Evolutionary conservation across 2,888 invertebrate genomes (phyloP), one percentile per base, ranked within the genome.

Genomic region (Tinea pellionella): DNA sequence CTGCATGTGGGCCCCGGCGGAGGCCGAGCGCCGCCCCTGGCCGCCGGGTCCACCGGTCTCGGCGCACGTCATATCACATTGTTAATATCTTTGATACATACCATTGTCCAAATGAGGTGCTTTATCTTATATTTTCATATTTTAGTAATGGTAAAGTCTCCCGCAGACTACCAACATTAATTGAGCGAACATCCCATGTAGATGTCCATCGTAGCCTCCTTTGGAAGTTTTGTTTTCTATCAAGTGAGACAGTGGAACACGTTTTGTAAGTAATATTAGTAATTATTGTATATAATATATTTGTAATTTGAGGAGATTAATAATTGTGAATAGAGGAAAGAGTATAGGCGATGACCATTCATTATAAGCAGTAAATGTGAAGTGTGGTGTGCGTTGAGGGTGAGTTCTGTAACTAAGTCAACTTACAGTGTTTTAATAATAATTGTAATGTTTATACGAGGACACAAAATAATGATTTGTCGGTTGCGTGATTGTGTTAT

Each of bases 401-500:
- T 75, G 72, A 78, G 75, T 77, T 77, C 81, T 84, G 79, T 80
- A 77, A 30, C 74, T 85, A 80, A 85, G 84, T 85, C 80, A 82
- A 76, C 75, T 80, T 71, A 75, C 84, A 79, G 76, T 82, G 81
- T 82, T 82, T 86, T 80, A 81, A 84, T 78, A 84, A 82, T 86
- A 84, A 81, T 87, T 86, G 87, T 87, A 86, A 84, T 83, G 85
- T 86, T 84, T 80, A 80, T 81, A 85, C 82, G 81, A 77, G 75
- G 78, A 84, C 83, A 82, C 78, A 79, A 81, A 80, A 80, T 79
- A 82, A 78, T 41, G 81, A 81, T 77, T 84, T 87, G 88, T 89
- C 85, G 84, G 85, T 89, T 89, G 89, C 80, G 89, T 90, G 90
- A 90, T 89, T 90, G 90, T 88, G 88, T 88, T 86, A 89, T 89